Base-by-base conservation (phyloP, 1,140 invertebrate genomes). In the Papilio aristodemus region DNA sequence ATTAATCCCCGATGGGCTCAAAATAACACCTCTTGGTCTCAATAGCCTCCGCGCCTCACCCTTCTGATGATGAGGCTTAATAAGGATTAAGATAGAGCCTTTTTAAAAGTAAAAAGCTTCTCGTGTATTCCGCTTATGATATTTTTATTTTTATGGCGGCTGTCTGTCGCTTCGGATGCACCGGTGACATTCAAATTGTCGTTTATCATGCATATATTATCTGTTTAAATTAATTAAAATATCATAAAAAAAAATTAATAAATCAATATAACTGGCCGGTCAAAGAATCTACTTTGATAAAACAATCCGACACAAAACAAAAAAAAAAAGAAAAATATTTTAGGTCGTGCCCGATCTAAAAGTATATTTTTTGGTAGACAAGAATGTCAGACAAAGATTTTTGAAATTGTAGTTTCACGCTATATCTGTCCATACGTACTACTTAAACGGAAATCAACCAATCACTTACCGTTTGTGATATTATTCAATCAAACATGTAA, bases 11-110 rank as follows among this genome's bases (percentile, higher is more conserved):
- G 75, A 86, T 79, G 77, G 79, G 71, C 71, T 80, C 80, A 84
- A 83, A 86, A 86, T 85, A 88, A 90, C 87, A 90, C 85, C 84
- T 86, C 76, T 77, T 75, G 72, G 73, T 81, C 76, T 80, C 80
- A 86, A 85, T 84, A 79, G 75, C 86, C 75, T 66, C 43, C n/a
- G 43, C 32, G 74, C 57, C 77, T 80, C 80, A 80, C 82, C 80
- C 81, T 79, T 84, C 72, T 68, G 76, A 72, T 77, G 84, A 81
- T 79, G 76, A 81, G 78, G 78, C 82, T 90, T 87, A 90, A 86
- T 85, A 88, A 84, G 85, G 88, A 90, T 90, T 90, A 90, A 90
- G 88, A 90, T 90, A 90, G 73, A 81, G 82, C 79, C 79, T 86
- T 86, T 86, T 87, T 84, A 70, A 80, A 81, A 80, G 79, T 87